A percentile compares a stretch with the other conserved stretches of the same genome.
These are phyloP conservation scores for Muraenolepis orangiensis DNA, from an alignment of 2,797 vertebrate genomes.

Conservation along the genomic window DNA sequence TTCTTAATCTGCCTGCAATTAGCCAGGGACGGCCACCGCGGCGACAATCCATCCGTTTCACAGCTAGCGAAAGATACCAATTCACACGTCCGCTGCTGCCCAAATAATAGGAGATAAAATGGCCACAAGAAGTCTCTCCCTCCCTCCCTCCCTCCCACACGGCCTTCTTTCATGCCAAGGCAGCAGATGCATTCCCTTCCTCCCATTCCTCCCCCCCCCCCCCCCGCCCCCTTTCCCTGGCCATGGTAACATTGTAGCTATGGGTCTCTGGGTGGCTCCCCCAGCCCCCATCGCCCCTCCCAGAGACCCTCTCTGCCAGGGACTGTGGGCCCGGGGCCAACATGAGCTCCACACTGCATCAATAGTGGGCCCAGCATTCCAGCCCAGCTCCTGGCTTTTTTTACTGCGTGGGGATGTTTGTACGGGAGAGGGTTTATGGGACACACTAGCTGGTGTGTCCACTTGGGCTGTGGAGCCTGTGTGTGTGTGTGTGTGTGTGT, in stretches of 20 bases:
- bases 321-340: conserved; percentile 39
- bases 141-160: conserved; percentile 7
- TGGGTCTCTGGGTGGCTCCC: neutral
- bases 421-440: conserved; percentile 25
- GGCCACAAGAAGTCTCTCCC: conserved; percentile 10
- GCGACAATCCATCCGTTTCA: neutral
- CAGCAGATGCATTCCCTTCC: conserved; percentile 40
- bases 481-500: conserved; percentile 4
- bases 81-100: neutral
- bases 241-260: conserved; percentile 12
- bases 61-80: conserved; percentile 12
- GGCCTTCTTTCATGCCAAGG: conserved; percentile 19
- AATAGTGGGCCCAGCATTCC: conserved; percentile 38
- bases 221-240: conserved; percentile 13
- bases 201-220: conserved; percentile 15
- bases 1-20: neutral
- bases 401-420: conserved; percentile 38
- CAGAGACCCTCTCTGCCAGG: neutral
- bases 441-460: conserved; percentile 1
- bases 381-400: conserved; percentile 11
- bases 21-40: neutral
- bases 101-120: neutral
- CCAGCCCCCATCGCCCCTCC: conserved; percentile 1
- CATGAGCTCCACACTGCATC: conserved; percentile 27
- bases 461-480: conserved; percentile 22